phyloP scores from a whole-genome alignment of 2,888 invertebrate genomes.

The Theretra japonica region DNA sequence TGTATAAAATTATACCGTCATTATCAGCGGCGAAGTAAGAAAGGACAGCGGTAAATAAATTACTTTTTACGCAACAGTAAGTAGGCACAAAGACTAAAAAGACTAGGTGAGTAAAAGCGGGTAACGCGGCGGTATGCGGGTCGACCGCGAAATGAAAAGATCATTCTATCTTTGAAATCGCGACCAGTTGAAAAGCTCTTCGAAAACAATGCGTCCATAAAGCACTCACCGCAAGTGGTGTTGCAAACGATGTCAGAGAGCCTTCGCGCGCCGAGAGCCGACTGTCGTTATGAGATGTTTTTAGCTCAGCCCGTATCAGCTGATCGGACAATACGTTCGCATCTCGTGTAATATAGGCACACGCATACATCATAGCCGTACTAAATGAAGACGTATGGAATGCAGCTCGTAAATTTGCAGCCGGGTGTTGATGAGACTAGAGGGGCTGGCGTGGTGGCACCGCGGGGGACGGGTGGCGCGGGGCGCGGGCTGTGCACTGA shows the following conservation, averaged over 20 bases:
- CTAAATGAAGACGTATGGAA: conserved; percentile 52
- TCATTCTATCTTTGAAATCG: conserved; percentile 59
- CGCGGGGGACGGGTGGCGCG: conserved; percentile 31
- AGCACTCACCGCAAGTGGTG: conserved; percentile 74
- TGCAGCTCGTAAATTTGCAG: conserved; percentile 63
- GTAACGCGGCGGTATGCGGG: conserved; percentile 73
- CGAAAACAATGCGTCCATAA: conserved; percentile 79
- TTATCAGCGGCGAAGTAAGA: conserved; percentile 39
- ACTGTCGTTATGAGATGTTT: conserved; percentile 32
- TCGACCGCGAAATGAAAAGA: conserved; percentile 75
- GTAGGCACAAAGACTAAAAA: conserved; percentile 49
- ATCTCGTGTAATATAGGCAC: not conserved
- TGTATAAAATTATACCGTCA: conserved; percentile 53
- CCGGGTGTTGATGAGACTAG: conserved; percentile 69
- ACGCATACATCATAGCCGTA: conserved; percentile 25
- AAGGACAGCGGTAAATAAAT: conserved; percentile 32
- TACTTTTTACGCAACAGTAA: conserved; percentile 35
- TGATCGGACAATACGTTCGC: conserved; percentile 40
- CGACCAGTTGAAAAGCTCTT: conserved; percentile 61
- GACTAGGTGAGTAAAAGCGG: conserved; percentile 57
- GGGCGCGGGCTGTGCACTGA: conserved; percentile 43
- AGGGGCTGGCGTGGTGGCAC: conserved; percentile 45
- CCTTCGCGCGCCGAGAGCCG: conserved; percentile 2
- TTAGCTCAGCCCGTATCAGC: conserved; percentile 49
- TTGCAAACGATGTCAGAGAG: conserved; percentile 39